phyloP scores from a whole-genome alignment of 2,113 vertebrate species.

The Psophia crepitans region DNA sequence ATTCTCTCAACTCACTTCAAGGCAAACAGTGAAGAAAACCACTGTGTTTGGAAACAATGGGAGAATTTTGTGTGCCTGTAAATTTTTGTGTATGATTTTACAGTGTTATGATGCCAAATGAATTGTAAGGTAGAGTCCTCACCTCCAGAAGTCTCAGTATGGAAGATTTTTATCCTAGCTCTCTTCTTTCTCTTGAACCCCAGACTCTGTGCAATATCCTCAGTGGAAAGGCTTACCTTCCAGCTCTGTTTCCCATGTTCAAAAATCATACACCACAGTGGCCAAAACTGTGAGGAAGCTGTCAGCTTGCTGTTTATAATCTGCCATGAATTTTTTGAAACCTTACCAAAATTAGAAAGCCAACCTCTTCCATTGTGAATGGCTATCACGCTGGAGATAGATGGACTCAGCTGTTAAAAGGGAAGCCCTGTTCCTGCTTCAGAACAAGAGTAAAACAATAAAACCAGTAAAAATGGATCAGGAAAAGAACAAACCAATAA shows the following conservation, averaged over 20 bases:
- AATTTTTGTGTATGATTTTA: background rate
- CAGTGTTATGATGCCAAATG: background rate
- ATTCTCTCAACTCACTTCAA: constrained; percentile 62
- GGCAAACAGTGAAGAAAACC: constrained; percentile 20
- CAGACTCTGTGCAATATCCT: background rate
- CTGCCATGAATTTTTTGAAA: background rate
- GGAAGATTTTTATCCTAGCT: background rate
- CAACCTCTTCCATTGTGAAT: background rate
- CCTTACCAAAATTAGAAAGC: background rate
- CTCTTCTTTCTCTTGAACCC: background rate
- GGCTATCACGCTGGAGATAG: background rate
- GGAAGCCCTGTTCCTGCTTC: background rate
- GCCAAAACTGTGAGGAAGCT: background rate
- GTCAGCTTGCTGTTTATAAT: background rate
- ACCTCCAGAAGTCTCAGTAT: background rate
- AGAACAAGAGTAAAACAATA: background rate
- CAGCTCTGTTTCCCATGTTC: background rate
- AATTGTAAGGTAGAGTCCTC: background rate
- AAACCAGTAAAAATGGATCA: background rate
- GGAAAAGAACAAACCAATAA: background rate
- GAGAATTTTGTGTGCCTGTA: background rate
- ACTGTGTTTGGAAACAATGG: background rate
- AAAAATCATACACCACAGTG: background rate
- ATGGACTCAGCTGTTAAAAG: background rate
- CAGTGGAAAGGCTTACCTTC: background rate